These are phyloP conservation scores for Ametastegia equiseti DNA, from an alignment of 2,888 invertebrate genomes.

Conservation along the genomic window DNA sequence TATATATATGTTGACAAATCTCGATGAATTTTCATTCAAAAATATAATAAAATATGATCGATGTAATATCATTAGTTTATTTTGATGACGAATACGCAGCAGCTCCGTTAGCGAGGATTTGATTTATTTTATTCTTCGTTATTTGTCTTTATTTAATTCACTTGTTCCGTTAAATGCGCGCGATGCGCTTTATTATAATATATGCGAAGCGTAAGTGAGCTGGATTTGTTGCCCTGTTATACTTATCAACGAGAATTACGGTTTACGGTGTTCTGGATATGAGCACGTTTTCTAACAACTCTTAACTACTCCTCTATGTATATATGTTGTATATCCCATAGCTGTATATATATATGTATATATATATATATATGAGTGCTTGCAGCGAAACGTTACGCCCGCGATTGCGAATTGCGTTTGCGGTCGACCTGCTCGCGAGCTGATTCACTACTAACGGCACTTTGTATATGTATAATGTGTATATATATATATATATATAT, in stretches of 20 bases:
- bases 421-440: constrained; percentile 36
- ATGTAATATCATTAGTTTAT: too few relatives aligned
- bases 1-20: too few relatives aligned
- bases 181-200: background rate
- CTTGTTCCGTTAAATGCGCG: too few relatives aligned
- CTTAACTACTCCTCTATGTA: too few relatives aligned
- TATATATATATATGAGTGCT: background rate
- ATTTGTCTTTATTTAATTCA: too few relatives aligned
- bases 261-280: background rate
- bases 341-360: background rate
- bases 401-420: constrained; percentile 34
- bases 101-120: background rate
- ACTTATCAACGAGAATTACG: background rate
- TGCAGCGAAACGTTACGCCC: constrained; percentile 20
- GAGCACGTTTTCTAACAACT: background rate
- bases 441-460: constrained; percentile 34
- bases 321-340: too few relatives aligned
- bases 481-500: background rate
- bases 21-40: too few relatives aligned
- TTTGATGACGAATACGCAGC: too few relatives aligned
- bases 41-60: too few relatives aligned
- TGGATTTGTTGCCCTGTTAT: background rate
- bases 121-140: background rate
- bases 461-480: background rate
- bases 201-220: background rate